A percentile compares a stretch with the other conserved stretches of the same genome.
phyloP scores from a whole-genome alignment of 2,797 vertebrate genomes.

The Bradypodion ventrale region DNA sequence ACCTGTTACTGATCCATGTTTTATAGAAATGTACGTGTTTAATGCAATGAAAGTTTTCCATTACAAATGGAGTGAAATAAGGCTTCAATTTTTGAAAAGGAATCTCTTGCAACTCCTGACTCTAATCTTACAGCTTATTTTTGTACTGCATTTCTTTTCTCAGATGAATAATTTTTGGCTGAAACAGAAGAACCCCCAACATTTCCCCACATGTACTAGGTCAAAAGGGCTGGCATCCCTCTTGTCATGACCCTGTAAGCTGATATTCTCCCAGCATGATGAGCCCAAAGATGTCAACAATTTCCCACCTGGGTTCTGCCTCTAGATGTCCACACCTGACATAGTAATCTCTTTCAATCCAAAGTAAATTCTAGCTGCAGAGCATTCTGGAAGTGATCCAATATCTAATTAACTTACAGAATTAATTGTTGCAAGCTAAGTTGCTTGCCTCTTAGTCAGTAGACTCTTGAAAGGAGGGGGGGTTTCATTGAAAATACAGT shows the following conservation, averaged over 20 bases:
- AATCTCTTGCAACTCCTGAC: neutral
- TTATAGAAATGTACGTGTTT: constrained; percentile 73
- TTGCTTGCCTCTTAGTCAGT: too few relatives aligned
- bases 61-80: constrained; percentile 66
- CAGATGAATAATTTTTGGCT: neutral
- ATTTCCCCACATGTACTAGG: neutral
- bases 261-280: neutral
- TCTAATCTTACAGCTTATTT: neutral
- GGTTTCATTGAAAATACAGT: neutral
- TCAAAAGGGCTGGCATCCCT: neutral
- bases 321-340: fast-evolving
- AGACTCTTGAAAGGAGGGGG: neutral
- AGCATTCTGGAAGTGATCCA: neutral
- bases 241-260: neutral
- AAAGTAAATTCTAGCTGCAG: neutral
- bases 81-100: constrained; percentile 35
- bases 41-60: constrained; percentile 67
- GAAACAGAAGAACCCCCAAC: fast-evolving
- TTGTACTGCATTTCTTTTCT: neutral
- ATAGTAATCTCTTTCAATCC: constrained; percentile 1
- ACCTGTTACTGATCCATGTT: constrained; percentile 73
- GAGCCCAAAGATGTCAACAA: neutral
- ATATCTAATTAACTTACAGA: neutral
- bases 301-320: fast-evolving
- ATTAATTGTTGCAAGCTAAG: neutral